Conservation (phyloP, 2,888 invertebrate species). For the Andrena camellia region DNA sequence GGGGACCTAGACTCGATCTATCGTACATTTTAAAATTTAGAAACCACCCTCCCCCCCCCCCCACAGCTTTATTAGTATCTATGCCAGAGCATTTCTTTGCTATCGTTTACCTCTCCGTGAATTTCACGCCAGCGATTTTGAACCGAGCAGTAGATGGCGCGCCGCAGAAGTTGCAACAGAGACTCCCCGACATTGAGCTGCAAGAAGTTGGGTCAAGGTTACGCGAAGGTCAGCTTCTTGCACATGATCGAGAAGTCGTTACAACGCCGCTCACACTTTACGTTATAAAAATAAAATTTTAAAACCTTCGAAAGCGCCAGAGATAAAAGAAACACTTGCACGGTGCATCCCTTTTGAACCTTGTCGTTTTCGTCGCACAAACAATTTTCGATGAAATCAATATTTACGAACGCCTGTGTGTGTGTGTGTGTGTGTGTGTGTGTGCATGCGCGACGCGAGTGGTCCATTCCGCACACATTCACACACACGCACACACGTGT, state of each 20-base stretch:
- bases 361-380: conserved; percentile 14
- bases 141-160: background rate
- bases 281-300: background rate
- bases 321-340: conserved; percentile 8
- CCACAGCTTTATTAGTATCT: too few relatives aligned
- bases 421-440: background rate
- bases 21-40: conserved; percentile 16
- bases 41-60: background rate
- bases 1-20: conserved; percentile 5
- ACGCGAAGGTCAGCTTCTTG: background rate
- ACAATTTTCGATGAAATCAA: conserved; percentile 50
- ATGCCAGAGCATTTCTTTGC: too few relatives aligned
- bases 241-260: background rate
- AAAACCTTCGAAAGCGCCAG: background rate
- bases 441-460: background rate
- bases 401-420: conserved; percentile 4
- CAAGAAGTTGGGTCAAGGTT: background rate
- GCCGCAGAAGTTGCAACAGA: background rate
- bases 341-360: conserved; percentile 11
- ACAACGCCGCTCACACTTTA: background rate
- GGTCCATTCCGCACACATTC: conserved; percentile 10
- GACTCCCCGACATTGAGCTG: background rate
- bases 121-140: too few relatives aligned
- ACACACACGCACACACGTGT: conserved; percentile 16
- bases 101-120: too few relatives aligned